Base-by-base conservation (phyloP, 2,113 vertebrate species). In the Theristicus caerulescens region DNA sequence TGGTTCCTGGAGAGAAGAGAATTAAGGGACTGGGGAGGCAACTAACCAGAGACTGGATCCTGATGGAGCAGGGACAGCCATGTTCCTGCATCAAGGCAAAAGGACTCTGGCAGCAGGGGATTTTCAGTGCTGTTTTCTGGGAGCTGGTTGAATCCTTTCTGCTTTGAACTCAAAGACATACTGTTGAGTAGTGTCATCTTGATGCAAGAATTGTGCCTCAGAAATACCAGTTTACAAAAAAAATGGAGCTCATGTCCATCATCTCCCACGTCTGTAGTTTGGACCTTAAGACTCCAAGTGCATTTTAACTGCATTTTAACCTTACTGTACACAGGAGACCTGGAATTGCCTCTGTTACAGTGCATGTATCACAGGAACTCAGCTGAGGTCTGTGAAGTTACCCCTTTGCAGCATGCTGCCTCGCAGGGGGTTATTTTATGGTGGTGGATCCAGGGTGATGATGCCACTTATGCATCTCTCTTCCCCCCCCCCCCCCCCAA, bases 21-120 rank as follows among this genome's bases (percentile, higher is more conserved):
- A 70, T 38, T 20, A 20, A 76, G 32, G 73, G 47, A 34, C 26
- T 0, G 0, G 17, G 52, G 47, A 54, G 17, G 42, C 55, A 27
- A 16, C n/a, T 32, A 29, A 24, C 3, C 62, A 47, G 81, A 74
- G 80, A 13, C 51, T 46, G 83, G 47, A 61, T 24, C 12, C 67
- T n/a, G 81, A 7, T 8, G n/a, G 2, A 7, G 11, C 66, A 38
- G 73, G 69, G 62, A 14, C 69, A 36, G 38, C 38, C 0, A 0
- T 25, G 84, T 31, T 82, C 70, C 82, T 49, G 58, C 46, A 17
- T 24, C 5, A 0, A 47, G 81, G 52, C 46, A 26, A 7, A 38
- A 46, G 38, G 73, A 76, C 66, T 42, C n/a, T 40, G 65, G 36
- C 62, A 62, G 54, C 6, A 24, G 13, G 25, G 44, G 4, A 4